Percentiles rank a stretch among this genome's conserved stretches.
phyloP scores from a whole-genome alignment of 2,797 vertebrate species.

The Periparus ater region DNA sequence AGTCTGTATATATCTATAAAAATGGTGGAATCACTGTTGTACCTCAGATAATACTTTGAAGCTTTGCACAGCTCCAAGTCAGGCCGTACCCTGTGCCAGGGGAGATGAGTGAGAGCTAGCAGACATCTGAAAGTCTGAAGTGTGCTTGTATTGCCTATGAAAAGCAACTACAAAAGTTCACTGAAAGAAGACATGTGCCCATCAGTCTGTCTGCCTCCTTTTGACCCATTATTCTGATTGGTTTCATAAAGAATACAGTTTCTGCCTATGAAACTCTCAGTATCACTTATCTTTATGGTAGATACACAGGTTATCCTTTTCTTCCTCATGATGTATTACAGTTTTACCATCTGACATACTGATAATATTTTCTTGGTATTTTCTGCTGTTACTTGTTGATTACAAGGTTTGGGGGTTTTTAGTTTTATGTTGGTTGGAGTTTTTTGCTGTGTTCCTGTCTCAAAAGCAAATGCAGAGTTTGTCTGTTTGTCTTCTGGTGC shows the following conservation, averaged over 20 bases:
- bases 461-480: background rate
- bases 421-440: background rate
- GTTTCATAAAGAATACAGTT: background rate
- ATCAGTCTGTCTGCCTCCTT: background rate
- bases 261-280: background rate
- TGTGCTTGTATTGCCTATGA: background rate
- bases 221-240: background rate
- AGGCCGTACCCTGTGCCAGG: background rate
- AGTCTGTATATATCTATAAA: background rate
- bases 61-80: background rate
- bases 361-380: background rate
- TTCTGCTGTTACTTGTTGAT: background rate
- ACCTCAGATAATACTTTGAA: background rate
- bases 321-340: background rate
- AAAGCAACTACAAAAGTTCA: background rate
- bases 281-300: background rate
- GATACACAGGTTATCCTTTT: background rate
- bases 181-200: background rate
- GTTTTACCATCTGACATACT: background rate
- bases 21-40: background rate
- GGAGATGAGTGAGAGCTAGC: background rate
- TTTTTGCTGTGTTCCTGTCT: background rate
- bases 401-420: background rate
- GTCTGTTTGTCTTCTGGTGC: background rate
- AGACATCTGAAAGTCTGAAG: background rate